Percentiles rank a stretch among this genome's conserved stretches.
phyloP scores from a whole-genome alignment of 2,113 vertebrate genomes.

The Pterocles burchelli region DNA sequence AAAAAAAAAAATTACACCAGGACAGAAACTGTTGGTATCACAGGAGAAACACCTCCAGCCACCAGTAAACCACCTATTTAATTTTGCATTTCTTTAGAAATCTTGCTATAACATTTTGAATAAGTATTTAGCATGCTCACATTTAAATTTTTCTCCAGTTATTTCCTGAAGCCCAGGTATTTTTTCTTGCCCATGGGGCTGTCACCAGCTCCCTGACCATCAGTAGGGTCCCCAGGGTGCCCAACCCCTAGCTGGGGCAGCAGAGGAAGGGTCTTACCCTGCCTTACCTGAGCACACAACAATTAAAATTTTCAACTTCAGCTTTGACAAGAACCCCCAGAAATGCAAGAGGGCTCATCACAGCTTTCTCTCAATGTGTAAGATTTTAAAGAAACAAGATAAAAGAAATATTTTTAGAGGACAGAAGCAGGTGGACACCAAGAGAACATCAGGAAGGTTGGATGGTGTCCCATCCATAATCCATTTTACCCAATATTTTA shows the following conservation, averaged over 20 bases:
- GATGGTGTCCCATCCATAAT: not conserved
- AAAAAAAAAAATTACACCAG: not conserved
- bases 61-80: rapidly evolving
- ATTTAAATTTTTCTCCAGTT: not conserved
- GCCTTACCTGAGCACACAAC: not conserved
- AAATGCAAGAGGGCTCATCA: not conserved
- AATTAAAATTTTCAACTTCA: not conserved
- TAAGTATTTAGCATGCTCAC: not conserved
- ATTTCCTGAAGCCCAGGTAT: not conserved
- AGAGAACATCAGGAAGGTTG: not conserved
- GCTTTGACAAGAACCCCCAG: not conserved
- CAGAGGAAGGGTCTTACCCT: not conserved
- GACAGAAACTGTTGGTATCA: not conserved
- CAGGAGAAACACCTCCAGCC: not conserved
- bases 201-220: not conserved
- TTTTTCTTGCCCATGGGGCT: not conserved
- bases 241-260: not conserved
- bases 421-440: not conserved
- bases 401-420: not conserved
- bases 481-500: not conserved
- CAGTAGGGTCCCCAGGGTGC: not conserved
- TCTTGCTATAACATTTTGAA: not conserved
- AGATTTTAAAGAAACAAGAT: not conserved
- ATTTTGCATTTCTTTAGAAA: not conserved
- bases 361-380: not conserved